Evolutionary conservation across 1,140 invertebrate genomes (phyloP).

Genomic region (Platyscapa corneri): DNA sequence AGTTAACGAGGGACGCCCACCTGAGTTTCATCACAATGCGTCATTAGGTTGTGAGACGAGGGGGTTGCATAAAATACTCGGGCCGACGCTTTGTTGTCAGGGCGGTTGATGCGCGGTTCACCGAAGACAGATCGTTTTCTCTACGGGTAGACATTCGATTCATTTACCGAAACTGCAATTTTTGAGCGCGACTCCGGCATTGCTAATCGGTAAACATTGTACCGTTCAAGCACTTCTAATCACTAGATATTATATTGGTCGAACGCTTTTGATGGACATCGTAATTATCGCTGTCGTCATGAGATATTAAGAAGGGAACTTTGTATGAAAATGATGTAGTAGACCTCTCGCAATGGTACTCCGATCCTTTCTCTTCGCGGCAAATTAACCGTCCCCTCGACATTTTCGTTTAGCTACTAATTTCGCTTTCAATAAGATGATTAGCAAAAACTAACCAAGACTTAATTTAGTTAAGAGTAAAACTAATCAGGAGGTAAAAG

Average conservation of each 20-base stretch:
- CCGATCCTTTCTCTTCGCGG: background rate
- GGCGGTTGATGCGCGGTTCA: background rate
- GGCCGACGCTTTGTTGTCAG: background rate
- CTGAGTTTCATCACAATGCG: constrained; percentile 32
- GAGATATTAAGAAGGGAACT: background rate
- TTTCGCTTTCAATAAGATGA: background rate
- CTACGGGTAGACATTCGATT: no score
- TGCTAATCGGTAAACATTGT: background rate
- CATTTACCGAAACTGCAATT: background rate
- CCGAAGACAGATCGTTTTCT: background rate
- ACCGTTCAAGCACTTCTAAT: no score
- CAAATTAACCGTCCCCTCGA: background rate
- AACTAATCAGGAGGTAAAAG: background rate
- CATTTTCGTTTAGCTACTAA: background rate
- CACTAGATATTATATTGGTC: background rate
- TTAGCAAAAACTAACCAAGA: background rate
- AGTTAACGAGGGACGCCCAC: constrained; percentile 31
- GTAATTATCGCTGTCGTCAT: background rate
- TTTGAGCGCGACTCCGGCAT: background rate
- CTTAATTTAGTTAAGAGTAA: background rate
- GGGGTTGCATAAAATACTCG: background rate
- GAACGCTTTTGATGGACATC: background rate
- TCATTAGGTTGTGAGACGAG: constrained; percentile 2
- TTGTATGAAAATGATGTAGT: background rate
- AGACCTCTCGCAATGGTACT: background rate